These are phyloP conservation scores for Ommatoiulus sabulosus DNA, from an alignment of 2,888 invertebrate species.

Conservation along the genomic window DNA sequence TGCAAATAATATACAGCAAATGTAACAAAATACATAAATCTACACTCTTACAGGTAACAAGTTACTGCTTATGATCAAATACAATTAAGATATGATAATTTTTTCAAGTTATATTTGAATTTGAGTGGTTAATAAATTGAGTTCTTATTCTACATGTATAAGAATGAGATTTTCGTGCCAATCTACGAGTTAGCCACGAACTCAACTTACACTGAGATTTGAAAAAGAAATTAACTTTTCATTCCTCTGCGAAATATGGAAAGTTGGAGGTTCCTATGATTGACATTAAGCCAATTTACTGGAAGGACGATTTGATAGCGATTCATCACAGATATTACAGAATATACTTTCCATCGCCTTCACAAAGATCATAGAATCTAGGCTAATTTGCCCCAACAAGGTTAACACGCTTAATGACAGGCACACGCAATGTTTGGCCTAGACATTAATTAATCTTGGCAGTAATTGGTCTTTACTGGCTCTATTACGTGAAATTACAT, in stretches of 20 bases:
- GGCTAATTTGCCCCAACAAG: conserved; percentile 30
- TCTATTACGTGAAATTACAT: not conserved
- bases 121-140: too few relatives aligned
- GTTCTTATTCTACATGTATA: too few relatives aligned
- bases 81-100: too few relatives aligned
- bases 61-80: too few relatives aligned
- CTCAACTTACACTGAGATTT: not conserved
- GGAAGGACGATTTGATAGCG: not conserved
- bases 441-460: conserved; percentile 45
- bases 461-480: not conserved
- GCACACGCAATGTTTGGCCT: conserved; percentile 36
- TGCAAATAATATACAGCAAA: too few relatives aligned
- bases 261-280: not conserved
- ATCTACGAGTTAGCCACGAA: too few relatives aligned
- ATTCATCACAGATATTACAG: not conserved
- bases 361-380: not conserved
- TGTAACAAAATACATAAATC: too few relatives aligned
- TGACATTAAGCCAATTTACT: not conserved
- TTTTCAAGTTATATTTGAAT: too few relatives aligned
- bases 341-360: not conserved
- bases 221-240: not conserved
- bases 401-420: not conserved
- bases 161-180: too few relatives aligned
- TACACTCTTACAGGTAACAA: too few relatives aligned
- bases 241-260: not conserved